These are phyloP conservation scores for Drosophila elegans DNA, from an alignment of 1,140 invertebrate species.

Conservation along the genomic window DNA sequence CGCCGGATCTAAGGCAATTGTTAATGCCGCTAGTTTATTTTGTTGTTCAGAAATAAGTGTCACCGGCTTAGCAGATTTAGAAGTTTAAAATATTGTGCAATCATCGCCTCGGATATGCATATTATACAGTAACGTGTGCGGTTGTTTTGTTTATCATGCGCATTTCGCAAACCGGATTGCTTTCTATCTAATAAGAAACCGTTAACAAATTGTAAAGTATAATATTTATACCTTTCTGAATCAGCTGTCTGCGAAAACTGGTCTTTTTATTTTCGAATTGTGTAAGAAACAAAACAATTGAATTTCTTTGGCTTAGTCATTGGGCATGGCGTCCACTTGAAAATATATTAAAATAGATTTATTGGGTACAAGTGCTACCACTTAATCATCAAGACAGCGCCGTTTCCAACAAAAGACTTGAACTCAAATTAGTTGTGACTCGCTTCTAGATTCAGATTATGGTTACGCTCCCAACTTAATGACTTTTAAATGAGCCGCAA, in stretches of 20 bases:
- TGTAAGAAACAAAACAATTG: slow-evolving; percentile 12
- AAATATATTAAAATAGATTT: slow-evolving; percentile 21
- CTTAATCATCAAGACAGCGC: slow-evolving; percentile 48
- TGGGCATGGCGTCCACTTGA: not conserved
- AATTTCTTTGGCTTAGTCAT: not conserved
- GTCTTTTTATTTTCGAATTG: not conserved
- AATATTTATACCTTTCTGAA: slow-evolving; percentile 29
- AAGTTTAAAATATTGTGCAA: slow-evolving; percentile 37
- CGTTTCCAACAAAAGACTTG: slow-evolving; percentile 16
- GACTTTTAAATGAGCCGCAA: slow-evolving; percentile 34
- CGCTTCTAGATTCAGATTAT: slow-evolving; percentile 13
- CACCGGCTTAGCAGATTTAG: slow-evolving; percentile 55
- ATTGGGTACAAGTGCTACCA: slow-evolving; percentile 49
- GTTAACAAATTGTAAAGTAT: slow-evolving; percentile 63
- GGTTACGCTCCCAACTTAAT: slow-evolving; percentile 33
- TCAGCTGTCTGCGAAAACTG: slow-evolving; percentile 1
- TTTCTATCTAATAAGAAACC: slow-evolving; percentile 31
- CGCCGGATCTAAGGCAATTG: slow-evolving; percentile 36
- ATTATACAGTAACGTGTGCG: slow-evolving; percentile 6
- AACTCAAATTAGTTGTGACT: slow-evolving; percentile 11
- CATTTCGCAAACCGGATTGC: slow-evolving; percentile 60
- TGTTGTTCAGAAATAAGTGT: slow-evolving; percentile 48
- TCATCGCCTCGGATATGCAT: slow-evolving; percentile 24
- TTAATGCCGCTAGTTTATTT: slow-evolving; percentile 23
- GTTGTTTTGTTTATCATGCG: slow-evolving; percentile 45